Base-by-base conservation (phyloP, 2,113 vertebrate genomes). In the Sialia sialis region DNA sequence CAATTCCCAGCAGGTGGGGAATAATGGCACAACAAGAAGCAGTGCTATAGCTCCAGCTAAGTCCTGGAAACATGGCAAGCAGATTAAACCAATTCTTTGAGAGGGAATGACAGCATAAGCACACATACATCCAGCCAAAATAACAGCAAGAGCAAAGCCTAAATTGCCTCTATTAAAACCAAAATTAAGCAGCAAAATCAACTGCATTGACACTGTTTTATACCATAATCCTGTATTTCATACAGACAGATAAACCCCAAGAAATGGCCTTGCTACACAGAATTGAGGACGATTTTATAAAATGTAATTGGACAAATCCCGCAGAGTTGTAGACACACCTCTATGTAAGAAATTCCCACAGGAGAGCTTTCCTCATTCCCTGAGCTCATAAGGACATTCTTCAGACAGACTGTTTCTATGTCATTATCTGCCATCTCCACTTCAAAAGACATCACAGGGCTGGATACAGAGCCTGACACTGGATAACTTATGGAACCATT, bases 371-470 rank as follows among this genome's bases (percentile, higher is more conserved):
- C 16, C 51, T 51, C 14, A n/a, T 63, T 51, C 38, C 36, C 36
- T 3, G 25, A 64, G 8, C n/a, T 89, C 54, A 36, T 5, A 8
- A 0, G 0, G 11, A 15, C 13, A 21, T 1, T 43, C 27, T 81
- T 27, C 27, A 43, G 19, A 34, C 15, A 70, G 7, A 64, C 17
- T 16, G 59, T 73, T 91, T 70, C 80, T 21, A 7, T 18, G 63
- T 39, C 70, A 67, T 63, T 75, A 84, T 59, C 54, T 73, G 60
- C 80, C 78, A 68, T 29, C 68, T 80, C 48, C 30, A 63, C 43
- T 73, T 84, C 59, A 87, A 39, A 90, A 87, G 38, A 51, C 62
- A 66, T 54, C 72, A 18, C 17, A 30, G 15, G 17, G 27, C 54
- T 73, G 54, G 21, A 84, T 18, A 58, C 59, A 62, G 74, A 80